phyloP scores from a whole-genome alignment of 2,797 vertebrate genomes.

The Myiotriccus ornatus region DNA sequence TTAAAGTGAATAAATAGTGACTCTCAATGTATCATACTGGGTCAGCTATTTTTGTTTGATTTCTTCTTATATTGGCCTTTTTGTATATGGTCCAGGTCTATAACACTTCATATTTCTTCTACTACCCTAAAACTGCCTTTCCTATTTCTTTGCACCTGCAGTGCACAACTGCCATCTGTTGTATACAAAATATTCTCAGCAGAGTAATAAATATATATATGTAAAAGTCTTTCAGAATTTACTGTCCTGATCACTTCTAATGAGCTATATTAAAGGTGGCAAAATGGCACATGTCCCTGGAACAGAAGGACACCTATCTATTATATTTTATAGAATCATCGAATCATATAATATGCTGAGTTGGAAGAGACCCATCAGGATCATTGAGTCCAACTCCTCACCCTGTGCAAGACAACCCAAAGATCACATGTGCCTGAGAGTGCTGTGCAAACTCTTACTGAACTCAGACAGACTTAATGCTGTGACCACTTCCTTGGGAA shows the following conservation, averaged over 20 bases:
- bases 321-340: neutral
- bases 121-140: neutral
- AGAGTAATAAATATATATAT: neutral
- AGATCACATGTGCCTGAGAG: neutral
- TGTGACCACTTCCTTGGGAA: neutral
- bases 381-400: neutral
- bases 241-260: neutral
- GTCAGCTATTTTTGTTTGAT: neutral
- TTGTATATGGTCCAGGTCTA: neutral
- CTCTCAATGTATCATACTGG: neutral
- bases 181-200: neutral
- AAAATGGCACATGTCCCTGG: accelerated
- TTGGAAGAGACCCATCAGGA: neutral
- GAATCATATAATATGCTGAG: neutral
- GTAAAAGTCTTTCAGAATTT: neutral
- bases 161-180: neutral
- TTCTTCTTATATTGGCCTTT: neutral
- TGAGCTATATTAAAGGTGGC: neutral
- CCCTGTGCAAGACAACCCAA: neutral
- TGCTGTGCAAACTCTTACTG: neutral
- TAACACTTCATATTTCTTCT: neutral
- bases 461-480: neutral
- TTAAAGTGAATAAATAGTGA: neutral
- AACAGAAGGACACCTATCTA: neutral
- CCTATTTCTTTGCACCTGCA: neutral